Conservation (phyloP, 1,140 invertebrate species). For the Heliconius congener region DNA sequence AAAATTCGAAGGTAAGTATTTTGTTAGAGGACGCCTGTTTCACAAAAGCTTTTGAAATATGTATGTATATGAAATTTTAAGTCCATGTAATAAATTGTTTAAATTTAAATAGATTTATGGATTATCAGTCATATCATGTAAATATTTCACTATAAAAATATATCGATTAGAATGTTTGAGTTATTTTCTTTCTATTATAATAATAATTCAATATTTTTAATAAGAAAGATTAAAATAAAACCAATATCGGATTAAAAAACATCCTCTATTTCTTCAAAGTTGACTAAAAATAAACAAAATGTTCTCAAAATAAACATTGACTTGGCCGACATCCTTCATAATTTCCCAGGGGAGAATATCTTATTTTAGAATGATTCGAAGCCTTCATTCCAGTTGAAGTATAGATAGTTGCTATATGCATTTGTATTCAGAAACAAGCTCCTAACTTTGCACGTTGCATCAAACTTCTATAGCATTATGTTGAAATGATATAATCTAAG, state of each 20-base stretch:
- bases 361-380: constrained; percentile 14
- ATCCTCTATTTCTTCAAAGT: not conserved
- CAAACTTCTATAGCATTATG: constrained; percentile 2
- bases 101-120: too few relatives aligned
- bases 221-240: not conserved
- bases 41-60: too few relatives aligned
- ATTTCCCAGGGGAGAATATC: not conserved
- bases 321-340: constrained; percentile 4
- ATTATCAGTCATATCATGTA: too few relatives aligned
- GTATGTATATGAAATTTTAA: too few relatives aligned
- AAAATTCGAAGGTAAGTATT: too few relatives aligned
- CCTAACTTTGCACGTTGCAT: not conserved
- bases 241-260: not conserved
- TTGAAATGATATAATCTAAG: not conserved
- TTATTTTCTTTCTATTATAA: too few relatives aligned
- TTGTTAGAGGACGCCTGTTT: too few relatives aligned
- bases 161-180: too few relatives aligned
- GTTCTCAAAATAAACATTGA: constrained; percentile 12
- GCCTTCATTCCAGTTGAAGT: not conserved
- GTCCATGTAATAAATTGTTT: too few relatives aligned
- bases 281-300: not conserved
- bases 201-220: not conserved
- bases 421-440: constrained; percentile 5
- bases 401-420: constrained; percentile 12
- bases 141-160: not conserved